Base-by-base conservation (phyloP, 1,140 invertebrate species). In the Drosophila nannoptera region DNA sequence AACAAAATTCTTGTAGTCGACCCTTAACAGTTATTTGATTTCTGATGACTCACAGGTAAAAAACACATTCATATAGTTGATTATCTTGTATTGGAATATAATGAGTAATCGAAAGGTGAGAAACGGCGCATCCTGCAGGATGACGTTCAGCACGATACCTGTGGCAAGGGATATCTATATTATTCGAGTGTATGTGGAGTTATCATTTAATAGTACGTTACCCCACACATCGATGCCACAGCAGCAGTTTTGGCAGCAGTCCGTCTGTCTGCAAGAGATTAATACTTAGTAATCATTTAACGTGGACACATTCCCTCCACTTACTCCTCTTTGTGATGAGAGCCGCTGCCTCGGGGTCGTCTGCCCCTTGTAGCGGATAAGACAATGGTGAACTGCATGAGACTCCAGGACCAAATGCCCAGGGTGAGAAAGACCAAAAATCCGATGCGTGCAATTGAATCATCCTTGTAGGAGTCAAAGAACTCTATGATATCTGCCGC, bases 401-500 rank as follows among this genome's bases (percentile, higher is more conserved):
- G 90, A 36, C 95, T 96, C 94, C 96, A 96, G 1, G 96, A 95
- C 95, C 95, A 96, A 61, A 96, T 96, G 0, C 93, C 94, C 65
- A 96, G 90, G 0, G 95, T 96, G 0, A 96, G 90, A 33, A 94
- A 92, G 0, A 96, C 95, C 4, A 96, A 90, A 4, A 95, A 91
- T 3, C 93, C 93, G 74, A 96, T 94, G 0, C 92, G 90, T 0
- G 94, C 93, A 33, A 96, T 94, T 69, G 93, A 94, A 50, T 95
- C 94, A 76, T 96, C 95, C 90, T 96, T 96, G 90, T 98, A 98
- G 0, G 97, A 97, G 88, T 98, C 97, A 89, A 98, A 98, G 89
- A 98, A 98, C 89, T 98, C 97, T 32, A 98, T 97, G 61, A 98
- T 98, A 88, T 98, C 97, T 0, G 96, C 97, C 0, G 97, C 97